These are phyloP conservation scores for Montipora efflorescens DNA, from an alignment of 64 coral and sea anemone genomes.

Conservation along the genomic window DNA sequence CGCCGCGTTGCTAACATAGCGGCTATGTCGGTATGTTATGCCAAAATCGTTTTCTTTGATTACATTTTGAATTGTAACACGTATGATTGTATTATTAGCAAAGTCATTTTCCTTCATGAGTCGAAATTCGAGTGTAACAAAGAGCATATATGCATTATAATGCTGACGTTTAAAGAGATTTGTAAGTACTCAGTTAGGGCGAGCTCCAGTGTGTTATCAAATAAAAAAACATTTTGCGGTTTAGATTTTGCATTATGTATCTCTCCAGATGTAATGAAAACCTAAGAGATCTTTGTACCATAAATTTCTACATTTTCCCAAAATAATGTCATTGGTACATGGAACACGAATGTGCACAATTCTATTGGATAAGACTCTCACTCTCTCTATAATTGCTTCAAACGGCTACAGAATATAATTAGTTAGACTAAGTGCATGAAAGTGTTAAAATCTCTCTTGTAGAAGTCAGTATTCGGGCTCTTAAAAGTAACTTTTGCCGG, in stretches of 20 bases:
- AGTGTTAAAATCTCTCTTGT: conserved; percentile 9
- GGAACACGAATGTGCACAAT: neutral
- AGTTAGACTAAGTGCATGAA: neutral
- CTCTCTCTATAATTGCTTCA: neutral
- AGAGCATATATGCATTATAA: neutral
- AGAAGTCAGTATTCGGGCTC: neutral
- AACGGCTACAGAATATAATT: neutral
- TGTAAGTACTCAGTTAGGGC: neutral
- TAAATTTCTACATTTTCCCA: neutral
- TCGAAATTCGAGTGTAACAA: neutral
- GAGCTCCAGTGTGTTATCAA: neutral
- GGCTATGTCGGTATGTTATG: no score
- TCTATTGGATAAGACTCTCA: neutral
- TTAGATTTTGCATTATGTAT: neutral
- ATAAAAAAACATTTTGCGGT: neutral
- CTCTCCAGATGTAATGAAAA: neutral
- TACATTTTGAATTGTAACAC: no score
- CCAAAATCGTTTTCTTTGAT: no score
- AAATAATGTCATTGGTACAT: neutral
- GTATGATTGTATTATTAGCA: neutral
- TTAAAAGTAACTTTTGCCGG: neutral
- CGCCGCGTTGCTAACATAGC: no score
- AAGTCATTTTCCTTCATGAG: neutral
- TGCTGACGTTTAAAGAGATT: neutral
- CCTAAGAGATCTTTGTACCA: neutral